These are phyloP conservation scores for Chamaea fasciata DNA, from an alignment of 2,113 vertebrate genomes.

Conservation along the genomic window DNA sequence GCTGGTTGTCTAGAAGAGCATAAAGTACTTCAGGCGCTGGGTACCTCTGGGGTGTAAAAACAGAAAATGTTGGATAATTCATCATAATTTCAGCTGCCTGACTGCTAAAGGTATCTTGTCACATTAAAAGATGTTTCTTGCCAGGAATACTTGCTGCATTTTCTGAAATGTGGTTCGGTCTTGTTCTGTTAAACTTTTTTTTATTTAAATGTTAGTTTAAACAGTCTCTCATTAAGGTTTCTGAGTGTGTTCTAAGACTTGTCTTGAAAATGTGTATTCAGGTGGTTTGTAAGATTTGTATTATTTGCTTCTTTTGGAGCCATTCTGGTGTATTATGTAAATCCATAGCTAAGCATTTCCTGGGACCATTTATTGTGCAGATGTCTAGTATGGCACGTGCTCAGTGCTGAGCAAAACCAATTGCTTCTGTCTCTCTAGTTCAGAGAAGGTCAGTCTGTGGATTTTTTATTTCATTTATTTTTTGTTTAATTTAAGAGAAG, in stretches of 20 bases:
- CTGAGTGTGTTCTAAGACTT: not conserved
- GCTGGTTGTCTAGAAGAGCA: not conserved
- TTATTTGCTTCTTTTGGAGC: conserved; percentile 60
- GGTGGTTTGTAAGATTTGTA: conserved; percentile 55
- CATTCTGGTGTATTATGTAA: conserved; percentile 45
- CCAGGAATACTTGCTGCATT: not conserved
- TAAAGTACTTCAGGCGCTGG: not conserved
- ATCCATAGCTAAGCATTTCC: conserved; percentile 49
- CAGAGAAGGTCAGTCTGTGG: not conserved
- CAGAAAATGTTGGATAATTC: not conserved
- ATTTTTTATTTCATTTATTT: not conserved
- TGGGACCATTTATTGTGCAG: conserved; percentile 35
- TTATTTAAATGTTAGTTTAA: not conserved
- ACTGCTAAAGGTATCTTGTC: not conserved
- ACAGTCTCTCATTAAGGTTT: not conserved
- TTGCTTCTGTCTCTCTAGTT: not conserved
- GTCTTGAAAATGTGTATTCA: conserved; percentile 33
- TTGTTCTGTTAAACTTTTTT: not conserved
- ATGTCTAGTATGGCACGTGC: not conserved
- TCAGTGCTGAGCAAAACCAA: not conserved
- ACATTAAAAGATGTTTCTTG: not conserved
- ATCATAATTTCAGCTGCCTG: not conserved
- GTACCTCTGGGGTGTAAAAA: not conserved
- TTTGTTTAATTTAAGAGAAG: not conserved
- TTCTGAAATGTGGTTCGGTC: not conserved